These are phyloP conservation scores for Phocoena phocoena DNA, from an alignment of 2,113 vertebrate genomes.

Conservation along the genomic window DNA sequence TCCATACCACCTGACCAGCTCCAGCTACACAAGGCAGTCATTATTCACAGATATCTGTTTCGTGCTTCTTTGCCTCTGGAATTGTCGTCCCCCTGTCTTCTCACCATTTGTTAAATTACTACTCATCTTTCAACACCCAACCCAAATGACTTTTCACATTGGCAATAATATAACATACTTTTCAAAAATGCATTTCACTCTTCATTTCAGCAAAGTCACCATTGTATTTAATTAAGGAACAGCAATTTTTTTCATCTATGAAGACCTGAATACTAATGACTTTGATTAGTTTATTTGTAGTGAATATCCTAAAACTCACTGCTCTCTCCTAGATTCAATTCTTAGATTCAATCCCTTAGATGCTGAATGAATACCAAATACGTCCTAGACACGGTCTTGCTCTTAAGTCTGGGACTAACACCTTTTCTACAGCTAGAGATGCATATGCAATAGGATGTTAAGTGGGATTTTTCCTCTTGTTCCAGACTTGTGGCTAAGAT, in stretches of 20 bases:
- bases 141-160: background rate
- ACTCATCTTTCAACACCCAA: background rate
- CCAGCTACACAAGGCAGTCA: background rate
- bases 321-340: background rate
- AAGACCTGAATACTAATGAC: background rate
- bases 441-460: background rate
- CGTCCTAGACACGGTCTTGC: background rate
- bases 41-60: background rate
- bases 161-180: background rate
- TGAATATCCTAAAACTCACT: background rate
- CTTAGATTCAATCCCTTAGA: background rate
- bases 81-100: background rate
- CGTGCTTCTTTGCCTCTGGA: background rate
- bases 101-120: background rate
- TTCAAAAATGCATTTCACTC: background rate
- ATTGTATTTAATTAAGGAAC: background rate
- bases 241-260: background rate
- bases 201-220: background rate
- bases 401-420: background rate
- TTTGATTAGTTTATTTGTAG: background rate
- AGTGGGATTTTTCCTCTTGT: background rate
- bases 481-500: background rate
- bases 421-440: background rate
- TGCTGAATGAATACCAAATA: background rate
- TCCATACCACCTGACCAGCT: background rate